Evolutionary conservation across 35 echinoderm and acorn worm genomes (phyloP), one percentile per base, ranked within the genome.

Genomic region (Acanthaster planci): DNA sequence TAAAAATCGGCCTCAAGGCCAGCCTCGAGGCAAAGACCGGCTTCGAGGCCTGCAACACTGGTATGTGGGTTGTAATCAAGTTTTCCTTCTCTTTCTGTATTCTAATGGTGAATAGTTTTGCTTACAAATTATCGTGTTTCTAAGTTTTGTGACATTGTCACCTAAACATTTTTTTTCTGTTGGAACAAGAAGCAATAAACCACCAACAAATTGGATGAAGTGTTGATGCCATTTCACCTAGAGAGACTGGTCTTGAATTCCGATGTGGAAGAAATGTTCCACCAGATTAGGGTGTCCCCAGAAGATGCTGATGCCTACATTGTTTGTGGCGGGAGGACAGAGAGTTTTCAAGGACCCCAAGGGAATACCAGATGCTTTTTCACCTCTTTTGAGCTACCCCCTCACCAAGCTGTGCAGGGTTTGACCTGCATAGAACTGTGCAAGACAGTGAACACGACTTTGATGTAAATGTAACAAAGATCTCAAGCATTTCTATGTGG

Each of bases 321-420:
- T 87, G 79, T 32, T 84, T 80, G 6, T 89, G 86, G 91, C 84
- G 86, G 80, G 57, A 35, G 12, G 85, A 77, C 67, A 67, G 90
- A 38, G 67, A 92, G 36, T 3, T 82, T 0, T 17, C 12, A 2
- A 80, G 19, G 18, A 47, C 1, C 16, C 9, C 54, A 34, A 72
- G 39, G 38, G 34, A 82, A 58, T 92, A 92, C 40, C 86, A 55
- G 55, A 93, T 93, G 91, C 35, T 55, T 4, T 77, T 88, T 34
- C 90, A 92, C 42, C 78, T 92, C 0, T 92, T 92, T 60, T 85
- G 85, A 8, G 90, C 85, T 18, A 92, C 90, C 21, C 83, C 89
- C 6, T 91, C 89, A 19, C 89, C 89, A 15, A 86, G 83, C 39
- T 91, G 89, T 40, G 85, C 85, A 47, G 67, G 50, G 21, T 93